A percentile compares a stretch with the other conserved stretches of the same genome.
Conservation (phyloP, 2,797 vertebrate species). For the Poeciliopsis presidionis region DNA sequence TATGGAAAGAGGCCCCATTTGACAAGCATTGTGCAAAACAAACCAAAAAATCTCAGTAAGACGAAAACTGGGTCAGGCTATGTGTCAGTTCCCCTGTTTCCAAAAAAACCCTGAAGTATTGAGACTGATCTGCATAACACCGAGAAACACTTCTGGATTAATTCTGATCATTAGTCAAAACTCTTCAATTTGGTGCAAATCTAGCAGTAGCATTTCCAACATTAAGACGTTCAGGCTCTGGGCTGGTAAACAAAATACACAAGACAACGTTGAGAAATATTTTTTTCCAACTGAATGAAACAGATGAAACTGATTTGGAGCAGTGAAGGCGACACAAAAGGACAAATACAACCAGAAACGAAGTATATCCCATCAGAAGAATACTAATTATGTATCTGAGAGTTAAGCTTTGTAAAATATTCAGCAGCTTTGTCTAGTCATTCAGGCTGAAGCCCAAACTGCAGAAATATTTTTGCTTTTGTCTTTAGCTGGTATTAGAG, state of each 20-base stretch:
- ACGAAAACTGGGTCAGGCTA: slow-evolving; percentile 64
- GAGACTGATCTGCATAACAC: slow-evolving; percentile 28
- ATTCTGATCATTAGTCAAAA: slow-evolving; percentile 19
- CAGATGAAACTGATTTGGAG: not conserved
- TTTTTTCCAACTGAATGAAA: not conserved
- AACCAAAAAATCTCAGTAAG: slow-evolving; percentile 10
- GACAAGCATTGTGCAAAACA: not conserved
- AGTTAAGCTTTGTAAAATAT: not conserved
- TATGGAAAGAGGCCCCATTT: not conserved
- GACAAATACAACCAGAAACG: not conserved
- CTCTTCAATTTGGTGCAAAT: not conserved
- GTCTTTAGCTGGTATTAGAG: not conserved
- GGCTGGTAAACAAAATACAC: not conserved
- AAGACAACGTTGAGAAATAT: not conserved
- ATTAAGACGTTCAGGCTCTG: not conserved
- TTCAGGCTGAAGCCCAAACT: not conserved
- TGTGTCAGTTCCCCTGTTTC: slow-evolving; percentile 24
- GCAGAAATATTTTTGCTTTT: not conserved
- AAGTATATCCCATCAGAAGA: not conserved
- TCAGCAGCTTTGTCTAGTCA: not conserved
- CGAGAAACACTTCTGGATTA: slow-evolving; percentile 25
- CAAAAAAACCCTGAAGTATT: slow-evolving; percentile 1
- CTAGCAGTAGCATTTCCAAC: not conserved
- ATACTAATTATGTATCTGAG: not conserved
- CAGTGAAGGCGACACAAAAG: not conserved